Evolutionary conservation across 2,888 invertebrate genomes (phyloP), one percentile per base, ranked within the genome.

Genomic region (Drosophila nr. perissopoda): DNA sequence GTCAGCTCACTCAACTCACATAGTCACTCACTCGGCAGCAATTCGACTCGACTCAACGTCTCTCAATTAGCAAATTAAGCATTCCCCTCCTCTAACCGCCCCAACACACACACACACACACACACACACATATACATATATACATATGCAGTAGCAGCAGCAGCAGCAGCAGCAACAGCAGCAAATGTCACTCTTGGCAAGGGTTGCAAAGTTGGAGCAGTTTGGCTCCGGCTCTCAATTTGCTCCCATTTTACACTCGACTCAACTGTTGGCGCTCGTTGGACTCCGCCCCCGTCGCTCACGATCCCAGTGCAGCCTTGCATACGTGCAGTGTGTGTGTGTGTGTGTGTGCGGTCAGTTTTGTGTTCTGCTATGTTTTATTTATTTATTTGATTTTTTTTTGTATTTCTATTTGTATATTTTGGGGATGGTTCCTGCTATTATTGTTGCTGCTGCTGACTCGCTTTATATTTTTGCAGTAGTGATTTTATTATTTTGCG

Each of bases 11-110:
- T 78, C 82, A 25, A 25, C 25, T 16, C 21, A 45, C 21, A 21
- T 13, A 42, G 52, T 48, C 34, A 58, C 45, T 51, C 66, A 51
- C 31, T 73, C 68, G n/a, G 25, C 36, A 72, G 25, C 76, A 71
- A 80, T 29, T 87, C 87, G 76, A 75, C 34, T 48, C 33, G 48
- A 45, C 61, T 42, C 54, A 54, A 49, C 56, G 76, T 67, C 84
- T 85, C 90, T 91, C 91, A 83, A 83, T 91, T 90, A 88, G 77
- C 82, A 88, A 86, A 89, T 87, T 80, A 83, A 77, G 71, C 73
- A 64, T 75, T 62, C 70, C 59, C 21, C 33, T 42, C 13, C 49
- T 33, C 63, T 21, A 57, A 10, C 29, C 31, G 31, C 74, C 66
- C 60, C 68, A 69, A 63, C 73, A 73, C 60, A 59, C 61, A 48